These are phyloP conservation scores for Microvelia longipes DNA, from an alignment of 1,140 invertebrate genomes.

Conservation along the genomic window DNA sequence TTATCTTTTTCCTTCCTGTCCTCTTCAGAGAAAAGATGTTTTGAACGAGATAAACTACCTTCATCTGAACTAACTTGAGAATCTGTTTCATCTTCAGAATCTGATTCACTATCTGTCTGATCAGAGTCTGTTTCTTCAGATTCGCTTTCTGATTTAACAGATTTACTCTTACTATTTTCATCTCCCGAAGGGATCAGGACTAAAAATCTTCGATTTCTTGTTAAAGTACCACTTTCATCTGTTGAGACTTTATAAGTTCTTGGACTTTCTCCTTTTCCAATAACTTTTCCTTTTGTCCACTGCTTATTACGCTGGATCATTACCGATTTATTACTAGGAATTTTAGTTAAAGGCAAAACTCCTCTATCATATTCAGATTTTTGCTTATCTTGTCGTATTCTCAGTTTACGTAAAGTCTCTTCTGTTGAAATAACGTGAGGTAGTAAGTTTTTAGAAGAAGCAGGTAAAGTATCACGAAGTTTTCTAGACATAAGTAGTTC, in stretches of 20 bases:
- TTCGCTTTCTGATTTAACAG: too few species aligned
- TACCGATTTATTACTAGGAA: not conserved
- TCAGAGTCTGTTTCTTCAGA: too few species aligned
- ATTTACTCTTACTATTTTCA: too few species aligned
- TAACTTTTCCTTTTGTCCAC: not conserved
- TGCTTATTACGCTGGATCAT: not conserved
- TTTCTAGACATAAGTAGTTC: not conserved
- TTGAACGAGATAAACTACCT: too few species aligned
- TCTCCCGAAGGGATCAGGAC: conserved; percentile 9
- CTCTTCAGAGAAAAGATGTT: too few species aligned
- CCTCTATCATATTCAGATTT: not conserved
- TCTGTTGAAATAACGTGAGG: not conserved
- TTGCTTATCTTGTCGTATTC: not conserved
- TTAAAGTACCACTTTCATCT: not conserved
- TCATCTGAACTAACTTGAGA: too few species aligned
- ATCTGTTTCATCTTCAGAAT: too few species aligned
- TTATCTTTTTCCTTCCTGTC: too few species aligned
- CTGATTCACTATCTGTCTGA: too few species aligned
- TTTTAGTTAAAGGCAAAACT: not conserved
- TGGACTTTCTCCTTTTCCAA: not conserved
- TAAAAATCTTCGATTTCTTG: not conserved
- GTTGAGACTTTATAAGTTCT: not conserved
- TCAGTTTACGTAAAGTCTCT: not conserved
- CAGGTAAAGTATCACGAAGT: not conserved
- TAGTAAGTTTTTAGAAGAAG: not conserved